Evolutionary conservation across 1,140 invertebrate genomes (phyloP), one percentile per base, ranked within the genome.

Genomic region (Probaryconus sp.): DNA sequence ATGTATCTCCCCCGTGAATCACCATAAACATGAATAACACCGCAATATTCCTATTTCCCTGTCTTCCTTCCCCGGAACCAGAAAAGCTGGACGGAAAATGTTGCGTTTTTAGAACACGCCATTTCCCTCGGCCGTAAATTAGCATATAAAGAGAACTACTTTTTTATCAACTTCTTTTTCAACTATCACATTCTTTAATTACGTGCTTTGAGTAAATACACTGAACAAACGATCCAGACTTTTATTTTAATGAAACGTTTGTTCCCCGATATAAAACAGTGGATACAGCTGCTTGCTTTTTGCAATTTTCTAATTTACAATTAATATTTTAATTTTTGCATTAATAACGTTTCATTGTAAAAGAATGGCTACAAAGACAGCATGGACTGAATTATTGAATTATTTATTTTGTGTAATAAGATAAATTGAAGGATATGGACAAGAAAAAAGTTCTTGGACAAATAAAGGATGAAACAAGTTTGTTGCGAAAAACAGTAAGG

Each of bases 21-120:
- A 69, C 38, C 51, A 58, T 69, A 64, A 69, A 69, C 64, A 69
- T 69, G 58, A 64, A 68, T 69, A 69, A 74, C 61, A 61, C 42
- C 26, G 35, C 26, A 13, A 33, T 43, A 38, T 31, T 56, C 56
- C 42, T 47, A 42, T 58, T 58, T 55, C 20, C 38, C 9, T 28
- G 31, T 56, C 60, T 69, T 47, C 56, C 30, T 64, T 58, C 21
- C 21, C 10, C 47, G 14, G n/a, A 33, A 16, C 31, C 30, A 28
- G 40, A 33, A 50, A 56, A 51, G 13, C 38, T 65, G 14, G 3
- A 6, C 26, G 2, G 53, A 47, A 60, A 72, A 47, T 55, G 64
- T 48, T 33, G 24, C 42, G 48, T 55, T 61, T 70, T 55, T 60
- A 58, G 28, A 58, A 40, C 45, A 11, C 47, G 45, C 30, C 58